A percentile compares a stretch with the other conserved stretches of the same genome.
Evolutionary conservation across 2,888 invertebrate species (phyloP).

Genomic region (Limnephilus marmoratus): DNA sequence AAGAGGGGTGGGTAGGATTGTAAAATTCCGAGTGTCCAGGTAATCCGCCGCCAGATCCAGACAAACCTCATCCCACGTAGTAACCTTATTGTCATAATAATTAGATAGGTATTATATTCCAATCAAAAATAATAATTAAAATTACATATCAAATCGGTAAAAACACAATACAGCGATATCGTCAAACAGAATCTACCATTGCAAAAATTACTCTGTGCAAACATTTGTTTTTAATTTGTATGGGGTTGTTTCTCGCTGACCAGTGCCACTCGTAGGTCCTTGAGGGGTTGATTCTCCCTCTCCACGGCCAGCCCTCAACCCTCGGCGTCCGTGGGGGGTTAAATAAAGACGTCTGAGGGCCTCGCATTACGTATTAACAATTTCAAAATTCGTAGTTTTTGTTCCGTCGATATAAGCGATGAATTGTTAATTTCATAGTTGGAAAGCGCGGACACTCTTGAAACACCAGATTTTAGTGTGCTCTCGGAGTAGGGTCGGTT

Average conservation of each 20-base stretch:
- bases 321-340: neutral
- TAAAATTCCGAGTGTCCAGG: no score
- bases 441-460: neutral
- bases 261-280: neutral
- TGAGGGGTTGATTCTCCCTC: neutral
- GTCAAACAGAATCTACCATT: neutral
- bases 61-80: no score
- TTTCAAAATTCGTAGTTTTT: neutral
- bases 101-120: neutral
- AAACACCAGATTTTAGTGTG: neutral
- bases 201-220: neutral
- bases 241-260: neutral
- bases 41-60: no score
- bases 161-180: neutral
- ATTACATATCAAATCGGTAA: neutral
- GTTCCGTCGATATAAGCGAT: neutral
- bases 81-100: no score
- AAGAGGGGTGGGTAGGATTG: no score
- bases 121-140: neutral
- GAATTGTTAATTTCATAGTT: neutral
- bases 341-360: constrained; percentile 29
- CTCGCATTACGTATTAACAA: neutral
- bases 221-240: constrained; percentile 23
- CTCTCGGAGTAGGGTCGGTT: neutral
- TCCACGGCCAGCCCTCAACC: neutral